Conservation (phyloP, 2,888 invertebrate species). For the Pandemis heparana region DNA sequence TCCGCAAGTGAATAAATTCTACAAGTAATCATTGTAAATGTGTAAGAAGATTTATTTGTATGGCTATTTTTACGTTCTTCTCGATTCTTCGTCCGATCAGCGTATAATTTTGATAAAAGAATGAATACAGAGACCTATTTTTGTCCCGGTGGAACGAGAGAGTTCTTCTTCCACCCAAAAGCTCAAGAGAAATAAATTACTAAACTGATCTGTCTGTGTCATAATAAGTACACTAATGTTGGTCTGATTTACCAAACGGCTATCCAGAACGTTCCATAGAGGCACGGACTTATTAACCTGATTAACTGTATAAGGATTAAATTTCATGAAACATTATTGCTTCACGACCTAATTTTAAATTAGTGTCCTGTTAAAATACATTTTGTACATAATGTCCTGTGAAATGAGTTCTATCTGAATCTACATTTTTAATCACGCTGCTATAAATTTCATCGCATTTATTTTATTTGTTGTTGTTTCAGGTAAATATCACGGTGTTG, state of each 20-base stretch:
- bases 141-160: background rate
- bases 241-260: background rate
- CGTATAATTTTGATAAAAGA: background rate
- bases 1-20: constrained; percentile 1
- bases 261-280: background rate
- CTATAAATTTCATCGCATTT: background rate
- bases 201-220: background rate
- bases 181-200: background rate
- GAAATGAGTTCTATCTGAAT: background rate
- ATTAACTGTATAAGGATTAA: constrained; percentile 16
- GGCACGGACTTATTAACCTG: constrained; percentile 29
- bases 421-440: background rate
- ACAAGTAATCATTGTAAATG: background rate
- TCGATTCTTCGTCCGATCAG: background rate
- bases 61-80: background rate
- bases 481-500: constrained; percentile 16
- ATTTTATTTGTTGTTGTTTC: constrained; percentile 23
- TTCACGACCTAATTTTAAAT: constrained; percentile 52
- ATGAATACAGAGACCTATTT: background rate
- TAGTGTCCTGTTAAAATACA: constrained; percentile 10
- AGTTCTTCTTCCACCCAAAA: background rate
- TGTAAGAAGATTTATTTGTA: background rate
- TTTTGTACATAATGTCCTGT: background rate
- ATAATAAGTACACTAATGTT: background rate
- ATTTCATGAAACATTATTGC: constrained; percentile 48